phyloP scores from a whole-genome alignment of 1,140 invertebrate genomes.

The Ruditapes philippinarum region DNA sequence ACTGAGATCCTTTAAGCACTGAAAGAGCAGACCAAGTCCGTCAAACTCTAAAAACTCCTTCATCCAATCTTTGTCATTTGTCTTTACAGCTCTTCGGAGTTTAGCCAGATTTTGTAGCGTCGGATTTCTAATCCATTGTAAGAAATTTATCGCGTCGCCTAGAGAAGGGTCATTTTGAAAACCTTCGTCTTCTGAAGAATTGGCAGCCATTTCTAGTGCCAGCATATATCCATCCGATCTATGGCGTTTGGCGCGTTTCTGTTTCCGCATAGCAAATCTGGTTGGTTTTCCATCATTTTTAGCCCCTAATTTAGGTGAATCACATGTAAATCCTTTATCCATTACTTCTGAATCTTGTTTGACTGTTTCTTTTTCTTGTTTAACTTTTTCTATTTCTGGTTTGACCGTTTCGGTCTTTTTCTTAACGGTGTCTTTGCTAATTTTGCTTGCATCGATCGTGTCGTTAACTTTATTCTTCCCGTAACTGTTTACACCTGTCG shows the following conservation, averaged over 20 bases:
- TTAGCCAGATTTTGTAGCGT: constrained; percentile 81
- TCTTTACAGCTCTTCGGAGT: constrained; percentile 81
- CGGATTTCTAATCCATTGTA: constrained; percentile 82
- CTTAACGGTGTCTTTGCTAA: background rate
- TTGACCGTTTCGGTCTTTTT: too few relatives aligned
- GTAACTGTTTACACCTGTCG: background rate
- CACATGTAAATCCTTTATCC: background rate
- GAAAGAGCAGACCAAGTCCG: constrained; percentile 86
- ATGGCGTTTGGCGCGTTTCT: constrained; percentile 77
- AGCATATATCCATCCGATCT: constrained; percentile 83
- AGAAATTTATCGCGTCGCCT: constrained; percentile 80
- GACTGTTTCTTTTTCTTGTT: too few relatives aligned
- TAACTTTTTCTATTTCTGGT: too few relatives aligned
- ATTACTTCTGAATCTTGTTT: background rate
- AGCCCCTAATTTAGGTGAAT: constrained; percentile 26
- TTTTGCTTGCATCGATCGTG: background rate
- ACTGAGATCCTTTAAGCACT: constrained; percentile 86
- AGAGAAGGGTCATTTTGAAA: constrained; percentile 31
- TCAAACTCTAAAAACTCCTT: constrained; percentile 87
- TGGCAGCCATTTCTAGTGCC: constrained; percentile 72
- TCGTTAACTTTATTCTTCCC: background rate
- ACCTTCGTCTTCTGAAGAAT: constrained; percentile 72
- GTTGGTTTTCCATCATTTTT: constrained; percentile 57
- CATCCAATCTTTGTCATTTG: constrained; percentile 87
- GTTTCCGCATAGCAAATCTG: constrained; percentile 75